A percentile compares a stretch with the other conserved stretches of the same genome.
phyloP scores from a whole-genome alignment of 1,140 invertebrate genomes.

The Neodiprion virginianus region DNA sequence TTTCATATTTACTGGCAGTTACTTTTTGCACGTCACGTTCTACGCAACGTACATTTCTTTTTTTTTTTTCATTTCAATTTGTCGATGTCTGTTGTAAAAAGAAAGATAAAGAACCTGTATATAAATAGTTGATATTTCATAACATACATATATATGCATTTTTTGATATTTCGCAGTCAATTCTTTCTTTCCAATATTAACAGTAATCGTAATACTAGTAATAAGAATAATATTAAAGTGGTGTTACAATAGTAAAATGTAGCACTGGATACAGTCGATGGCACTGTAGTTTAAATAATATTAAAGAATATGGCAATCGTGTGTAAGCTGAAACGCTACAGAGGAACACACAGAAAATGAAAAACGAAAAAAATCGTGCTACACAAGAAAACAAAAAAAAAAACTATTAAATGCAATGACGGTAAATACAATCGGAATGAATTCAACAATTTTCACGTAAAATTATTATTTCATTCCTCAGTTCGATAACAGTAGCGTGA shows the following conservation, averaged over 20 bases:
- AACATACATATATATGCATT: not conserved
- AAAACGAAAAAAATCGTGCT: not conserved
- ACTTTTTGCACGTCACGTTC: not conserved
- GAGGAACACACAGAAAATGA: not conserved
- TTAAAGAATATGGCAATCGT: not conserved
- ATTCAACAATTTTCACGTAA: not conserved
- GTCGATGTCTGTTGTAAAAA: not conserved
- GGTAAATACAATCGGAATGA: not conserved
- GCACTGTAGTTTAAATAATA: not conserved
- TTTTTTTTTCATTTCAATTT: not conserved
- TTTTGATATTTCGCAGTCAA: not conserved
- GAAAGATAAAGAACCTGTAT: not conserved
- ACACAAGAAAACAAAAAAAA: not conserved
- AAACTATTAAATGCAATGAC: not conserved
- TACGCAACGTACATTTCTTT: not conserved
- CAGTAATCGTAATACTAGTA: not conserved
- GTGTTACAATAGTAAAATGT: not conserved
- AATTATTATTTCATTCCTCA: no score
- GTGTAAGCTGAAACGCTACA: not conserved
- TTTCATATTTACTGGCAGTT: not conserved
- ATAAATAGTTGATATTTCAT: not conserved
- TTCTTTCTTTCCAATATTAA: not conserved
- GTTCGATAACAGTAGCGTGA: no score
- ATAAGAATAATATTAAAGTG: not conserved
- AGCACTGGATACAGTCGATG: not conserved